Evolutionary conservation across 1,140 invertebrate genomes (phyloP).

Genomic region (Maniola jurtina): DNA sequence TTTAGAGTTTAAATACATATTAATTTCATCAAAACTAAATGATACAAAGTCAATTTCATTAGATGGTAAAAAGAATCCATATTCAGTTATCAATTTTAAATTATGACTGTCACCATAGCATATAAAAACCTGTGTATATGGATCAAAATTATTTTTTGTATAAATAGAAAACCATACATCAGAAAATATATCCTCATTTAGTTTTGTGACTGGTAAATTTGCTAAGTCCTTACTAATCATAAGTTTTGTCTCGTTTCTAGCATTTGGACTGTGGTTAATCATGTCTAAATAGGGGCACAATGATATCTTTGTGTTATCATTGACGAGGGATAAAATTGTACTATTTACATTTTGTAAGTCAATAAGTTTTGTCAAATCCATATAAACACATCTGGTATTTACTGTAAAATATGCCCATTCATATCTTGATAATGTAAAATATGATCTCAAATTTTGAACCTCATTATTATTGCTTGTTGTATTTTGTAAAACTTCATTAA

Average conservation of each 20-base stretch:
- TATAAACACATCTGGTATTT: slow-evolving; percentile 85
- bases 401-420: slow-evolving; percentile 85
- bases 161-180: slow-evolving; percentile 77
- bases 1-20: slow-evolving; percentile 52
- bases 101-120: slow-evolving; percentile 87
- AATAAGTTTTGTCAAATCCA: slow-evolving; percentile 68
- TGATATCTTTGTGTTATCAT: slow-evolving; percentile 81
- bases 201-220: slow-evolving; percentile 71
- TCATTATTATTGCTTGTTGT: slow-evolving; percentile 35
- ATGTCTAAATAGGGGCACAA: slow-evolving; percentile 88
- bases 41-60: slow-evolving; percentile 82
- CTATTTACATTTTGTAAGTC: slow-evolving; percentile 54
- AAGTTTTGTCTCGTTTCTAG: slow-evolving; percentile 78
- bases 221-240: slow-evolving; percentile 59
- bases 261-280: slow-evolving; percentile 83
- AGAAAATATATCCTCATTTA: slow-evolving; percentile 59
- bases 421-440: slow-evolving; percentile 68
- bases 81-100: slow-evolving; percentile 84
- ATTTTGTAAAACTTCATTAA: slow-evolving; percentile 58
- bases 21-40: slow-evolving; percentile 72
- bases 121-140: slow-evolving; percentile 84
- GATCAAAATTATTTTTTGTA: slow-evolving; percentile 78
- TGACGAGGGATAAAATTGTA: slow-evolving; percentile 58
- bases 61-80: slow-evolving; percentile 83
- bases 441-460: slow-evolving; percentile 47